phyloP scores from a whole-genome alignment of 1,140 invertebrate species.

The Eumaeus atala region DNA sequence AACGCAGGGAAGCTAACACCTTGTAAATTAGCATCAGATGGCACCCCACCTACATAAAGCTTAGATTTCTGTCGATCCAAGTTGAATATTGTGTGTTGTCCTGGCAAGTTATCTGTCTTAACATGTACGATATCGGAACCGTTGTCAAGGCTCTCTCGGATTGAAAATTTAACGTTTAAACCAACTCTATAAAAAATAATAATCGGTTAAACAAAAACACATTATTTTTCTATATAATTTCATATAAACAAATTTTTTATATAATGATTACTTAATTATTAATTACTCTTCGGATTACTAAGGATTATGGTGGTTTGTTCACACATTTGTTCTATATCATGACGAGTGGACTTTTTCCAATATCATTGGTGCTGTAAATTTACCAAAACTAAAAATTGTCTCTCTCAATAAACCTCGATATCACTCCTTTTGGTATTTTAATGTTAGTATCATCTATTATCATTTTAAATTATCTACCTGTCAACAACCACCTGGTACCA shows the following conservation, averaged over 20 bases:
- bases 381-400: not conserved
- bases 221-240: too few relatives aligned
- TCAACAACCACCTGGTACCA: slow-evolving; percentile 95
- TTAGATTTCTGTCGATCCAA: slow-evolving; percentile 89
- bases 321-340: too few relatives aligned
- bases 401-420: too few relatives aligned
- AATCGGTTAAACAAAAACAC: too few relatives aligned
- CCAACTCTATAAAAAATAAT: slow-evolving; percentile 76
- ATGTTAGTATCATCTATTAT: not conserved
- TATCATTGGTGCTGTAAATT: too few relatives aligned
- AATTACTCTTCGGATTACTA: too few relatives aligned
- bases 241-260: not conserved
- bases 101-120: slow-evolving; percentile 79
- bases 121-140: slow-evolving; percentile 72
- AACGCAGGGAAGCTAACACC: slow-evolving; percentile 84
- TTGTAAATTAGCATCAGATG: slow-evolving; percentile 78
- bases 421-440: not conserved
- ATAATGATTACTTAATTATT: not conserved
- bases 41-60: slow-evolving; percentile 93
- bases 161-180: slow-evolving; percentile 85
- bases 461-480: slow-evolving; percentile 74
- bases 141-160: slow-evolving; percentile 83
- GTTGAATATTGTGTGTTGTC: slow-evolving; percentile 88
- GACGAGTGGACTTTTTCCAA: too few relatives aligned
- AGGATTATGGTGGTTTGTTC: too few relatives aligned